Conservation (phyloP, 2,113 vertebrate species). For the Laterallus jamaicensis region DNA sequence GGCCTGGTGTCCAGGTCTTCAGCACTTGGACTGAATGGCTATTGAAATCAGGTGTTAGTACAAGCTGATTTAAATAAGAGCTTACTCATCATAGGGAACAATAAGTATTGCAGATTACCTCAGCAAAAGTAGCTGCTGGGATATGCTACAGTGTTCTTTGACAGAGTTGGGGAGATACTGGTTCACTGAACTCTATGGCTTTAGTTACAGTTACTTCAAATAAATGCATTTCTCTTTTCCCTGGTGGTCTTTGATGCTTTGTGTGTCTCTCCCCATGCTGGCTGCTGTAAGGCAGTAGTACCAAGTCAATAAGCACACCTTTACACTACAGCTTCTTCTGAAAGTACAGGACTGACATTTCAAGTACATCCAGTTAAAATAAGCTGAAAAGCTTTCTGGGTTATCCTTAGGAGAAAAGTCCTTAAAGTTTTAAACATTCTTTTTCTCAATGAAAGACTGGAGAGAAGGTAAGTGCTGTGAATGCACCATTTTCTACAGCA, state of each 20-base stretch:
- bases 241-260: not conserved
- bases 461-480: not conserved
- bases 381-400: not conserved
- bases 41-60: not conserved
- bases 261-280: not conserved
- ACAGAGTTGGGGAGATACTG: not conserved
- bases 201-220: not conserved
- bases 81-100: not conserved
- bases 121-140: not conserved
- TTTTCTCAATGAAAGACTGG: not conserved
- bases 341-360: not conserved
- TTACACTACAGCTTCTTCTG: not conserved
- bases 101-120: not conserved
- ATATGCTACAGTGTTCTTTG: not conserved
- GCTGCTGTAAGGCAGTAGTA: rapidly evolving
- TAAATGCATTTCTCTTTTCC: not conserved
- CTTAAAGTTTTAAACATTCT: rapidly evolving
- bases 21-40: not conserved
- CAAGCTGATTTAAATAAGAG: not conserved
- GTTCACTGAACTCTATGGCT: not conserved
- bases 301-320: not conserved
- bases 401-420: not conserved
- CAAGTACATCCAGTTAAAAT: not conserved
- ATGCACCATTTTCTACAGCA: rapidly evolving
- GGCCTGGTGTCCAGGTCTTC: not conserved